Evolutionary conservation across 2,888 invertebrate genomes (phyloP).

Genomic region (Helicoverpa assulta): DNA sequence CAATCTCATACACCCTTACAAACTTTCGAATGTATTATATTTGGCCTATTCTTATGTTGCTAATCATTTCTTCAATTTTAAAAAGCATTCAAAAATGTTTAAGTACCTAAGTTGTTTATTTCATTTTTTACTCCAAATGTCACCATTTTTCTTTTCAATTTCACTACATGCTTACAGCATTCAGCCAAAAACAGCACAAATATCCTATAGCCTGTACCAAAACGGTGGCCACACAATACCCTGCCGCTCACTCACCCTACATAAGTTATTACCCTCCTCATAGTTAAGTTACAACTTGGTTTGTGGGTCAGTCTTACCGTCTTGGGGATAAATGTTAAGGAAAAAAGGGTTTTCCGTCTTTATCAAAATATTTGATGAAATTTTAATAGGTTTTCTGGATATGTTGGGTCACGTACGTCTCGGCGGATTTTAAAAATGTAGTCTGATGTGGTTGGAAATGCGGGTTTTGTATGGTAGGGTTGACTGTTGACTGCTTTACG

Average conservation of each 20-base stretch:
- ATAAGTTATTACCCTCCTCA: conserved; percentile 83
- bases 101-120: no score
- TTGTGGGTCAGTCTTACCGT: conserved; percentile 80
- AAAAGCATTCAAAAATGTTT: no score
- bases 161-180: background rate
- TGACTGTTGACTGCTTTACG: conserved; percentile 24
- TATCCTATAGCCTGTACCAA: conserved; percentile 61
- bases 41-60: no score
- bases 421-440: conserved; percentile 48
- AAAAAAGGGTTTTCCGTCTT: conserved; percentile 60
- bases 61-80: no score
- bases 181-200: background rate
- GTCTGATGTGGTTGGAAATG: conserved; percentile 25
- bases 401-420: conserved; percentile 44
- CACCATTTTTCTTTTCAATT: no score
- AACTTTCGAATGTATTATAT: no score
- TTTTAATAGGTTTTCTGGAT: conserved; percentile 50
- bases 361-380: conserved; percentile 58
- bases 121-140: background rate
- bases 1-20: no score
- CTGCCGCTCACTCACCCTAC: conserved; percentile 77
- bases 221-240: conserved; percentile 71
- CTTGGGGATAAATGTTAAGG: conserved; percentile 80
- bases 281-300: conserved; percentile 82
- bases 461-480: conserved; percentile 32